A percentile compares a stretch with the other conserved stretches of the same genome.
phyloP scores from a whole-genome alignment of 2,888 invertebrate genomes.

The Drosophila kanekoi region DNA sequence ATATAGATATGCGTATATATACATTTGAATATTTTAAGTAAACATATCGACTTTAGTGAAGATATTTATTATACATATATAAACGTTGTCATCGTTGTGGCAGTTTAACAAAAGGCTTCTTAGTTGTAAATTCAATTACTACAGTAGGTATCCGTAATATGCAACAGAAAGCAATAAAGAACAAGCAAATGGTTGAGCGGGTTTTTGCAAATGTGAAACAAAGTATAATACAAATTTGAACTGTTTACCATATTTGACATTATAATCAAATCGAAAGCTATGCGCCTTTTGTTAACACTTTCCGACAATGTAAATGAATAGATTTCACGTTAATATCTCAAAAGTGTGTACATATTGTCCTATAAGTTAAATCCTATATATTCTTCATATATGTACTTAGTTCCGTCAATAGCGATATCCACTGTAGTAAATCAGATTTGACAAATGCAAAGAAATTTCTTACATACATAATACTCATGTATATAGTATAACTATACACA shows the following conservation, averaged over 20 bases:
- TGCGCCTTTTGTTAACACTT: no score
- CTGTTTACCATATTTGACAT: slow-evolving; percentile 6
- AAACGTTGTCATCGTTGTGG: slow-evolving; percentile 52
- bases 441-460: slow-evolving; percentile 37
- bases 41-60: slow-evolving; percentile 49
- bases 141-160: slow-evolving; percentile 49
- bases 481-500: slow-evolving; percentile 26
- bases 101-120: slow-evolving; percentile 64
- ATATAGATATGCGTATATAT: slow-evolving; percentile 23
- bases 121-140: slow-evolving; percentile 38
- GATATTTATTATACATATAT: slow-evolving; percentile 36
- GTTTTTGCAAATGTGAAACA: no score
- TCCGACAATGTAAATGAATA: slow-evolving; percentile 5
- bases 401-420: slow-evolving; percentile 42
- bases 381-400: slow-evolving; percentile 11
- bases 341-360: slow-evolving; percentile 23
- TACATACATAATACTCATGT: slow-evolving; percentile 42
- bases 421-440: slow-evolving; percentile 49
- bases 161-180: slow-evolving; percentile 47
- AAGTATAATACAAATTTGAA: background rate
- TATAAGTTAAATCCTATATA: slow-evolving; percentile 10
- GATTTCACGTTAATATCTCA: slow-evolving; percentile 1
- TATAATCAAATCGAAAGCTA: background rate
- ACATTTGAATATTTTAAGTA: slow-evolving; percentile 58
- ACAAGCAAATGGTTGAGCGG: slow-evolving; percentile 7